Percentiles rank a stretch among this genome's conserved stretches.
phyloP scores from a whole-genome alignment of 2,113 vertebrate genomes.

The Uria lomvia region DNA sequence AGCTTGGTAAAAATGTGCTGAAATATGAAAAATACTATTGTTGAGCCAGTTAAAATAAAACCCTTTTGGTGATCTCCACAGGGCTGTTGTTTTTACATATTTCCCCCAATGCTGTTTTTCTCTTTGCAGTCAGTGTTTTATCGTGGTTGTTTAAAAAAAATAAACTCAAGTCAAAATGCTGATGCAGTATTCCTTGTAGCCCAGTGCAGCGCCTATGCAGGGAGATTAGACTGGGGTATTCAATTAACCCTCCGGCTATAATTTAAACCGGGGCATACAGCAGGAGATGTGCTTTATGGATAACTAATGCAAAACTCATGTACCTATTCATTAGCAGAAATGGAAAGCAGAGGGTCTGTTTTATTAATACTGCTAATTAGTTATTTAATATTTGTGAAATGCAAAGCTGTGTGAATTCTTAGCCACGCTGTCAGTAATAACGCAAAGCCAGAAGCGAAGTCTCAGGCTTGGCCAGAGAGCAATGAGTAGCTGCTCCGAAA shows the following conservation, averaged over 20 bases:
- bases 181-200: neutral
- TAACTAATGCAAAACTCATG: neutral
- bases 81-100: neutral
- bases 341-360: neutral
- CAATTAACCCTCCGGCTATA: neutral
- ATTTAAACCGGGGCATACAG: neutral
- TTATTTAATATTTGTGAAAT: neutral
- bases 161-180: neutral
- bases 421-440: neutral
- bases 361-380: slow-evolving; percentile 1
- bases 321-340: neutral
- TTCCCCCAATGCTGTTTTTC: neutral
- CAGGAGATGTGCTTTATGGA: neutral
- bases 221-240: neutral
- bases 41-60: neutral
- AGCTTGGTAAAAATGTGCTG: neutral
- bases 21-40: neutral
- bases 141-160: neutral
- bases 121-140: neutral
- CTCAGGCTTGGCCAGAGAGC: neutral
- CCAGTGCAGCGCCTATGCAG: neutral
- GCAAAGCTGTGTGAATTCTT: neutral
- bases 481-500: neutral
- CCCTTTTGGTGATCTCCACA: neutral
- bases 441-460: neutral